Percentiles rank a stretch among this genome's conserved stretches.
Conservation (phyloP, 2,888 invertebrate genomes). For the Agonopterix alstromeriana region DNA sequence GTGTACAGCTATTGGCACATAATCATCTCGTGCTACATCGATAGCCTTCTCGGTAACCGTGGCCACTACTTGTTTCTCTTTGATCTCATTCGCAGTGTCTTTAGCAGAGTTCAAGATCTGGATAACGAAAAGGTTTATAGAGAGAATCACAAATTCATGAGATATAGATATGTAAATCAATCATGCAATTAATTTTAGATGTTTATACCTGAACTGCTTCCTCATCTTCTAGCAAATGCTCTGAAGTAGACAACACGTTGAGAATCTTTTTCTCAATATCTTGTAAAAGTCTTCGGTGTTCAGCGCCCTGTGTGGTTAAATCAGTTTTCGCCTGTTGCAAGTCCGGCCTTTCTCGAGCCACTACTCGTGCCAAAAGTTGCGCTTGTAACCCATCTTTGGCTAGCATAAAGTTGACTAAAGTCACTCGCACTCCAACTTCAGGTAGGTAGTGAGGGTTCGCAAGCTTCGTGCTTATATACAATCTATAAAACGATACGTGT, state of each 20-base stretch:
- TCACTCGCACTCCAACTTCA: slow-evolving; percentile 94
- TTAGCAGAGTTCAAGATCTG: slow-evolving; percentile 93
- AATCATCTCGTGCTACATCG: slow-evolving; percentile 88
- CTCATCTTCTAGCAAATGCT: slow-evolving; percentile 88
- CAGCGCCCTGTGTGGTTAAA: slow-evolving; percentile 91
- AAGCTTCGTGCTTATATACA: slow-evolving; percentile 95
- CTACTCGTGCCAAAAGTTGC: slow-evolving; percentile 92
- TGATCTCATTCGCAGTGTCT: slow-evolving; percentile 92
- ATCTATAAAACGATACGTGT: slow-evolving; percentile 54
- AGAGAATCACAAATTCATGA: too few relatives aligned
- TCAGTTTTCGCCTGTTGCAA: slow-evolving; percentile 93
- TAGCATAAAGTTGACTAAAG: slow-evolving; percentile 94
- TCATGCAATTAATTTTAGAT: background rate
- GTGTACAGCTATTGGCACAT: slow-evolving; percentile 93
- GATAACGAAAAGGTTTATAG: background rate
- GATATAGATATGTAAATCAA: too few relatives aligned
- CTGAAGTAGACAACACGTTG: slow-evolving; percentile 69
- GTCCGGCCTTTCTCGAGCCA: slow-evolving; percentile 94
- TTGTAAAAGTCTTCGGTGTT: slow-evolving; percentile 87
- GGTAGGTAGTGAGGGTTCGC: slow-evolving; percentile 96
- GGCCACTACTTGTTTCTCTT: slow-evolving; percentile 92
- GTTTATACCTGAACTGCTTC: slow-evolving; percentile 83
- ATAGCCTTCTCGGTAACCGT: slow-evolving; percentile 94
- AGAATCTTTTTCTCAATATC: slow-evolving; percentile 95
- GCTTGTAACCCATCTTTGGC: slow-evolving; percentile 92